phyloP scores from a whole-genome alignment of 2,797 vertebrate species.

The Amphiprion clarkii region DNA sequence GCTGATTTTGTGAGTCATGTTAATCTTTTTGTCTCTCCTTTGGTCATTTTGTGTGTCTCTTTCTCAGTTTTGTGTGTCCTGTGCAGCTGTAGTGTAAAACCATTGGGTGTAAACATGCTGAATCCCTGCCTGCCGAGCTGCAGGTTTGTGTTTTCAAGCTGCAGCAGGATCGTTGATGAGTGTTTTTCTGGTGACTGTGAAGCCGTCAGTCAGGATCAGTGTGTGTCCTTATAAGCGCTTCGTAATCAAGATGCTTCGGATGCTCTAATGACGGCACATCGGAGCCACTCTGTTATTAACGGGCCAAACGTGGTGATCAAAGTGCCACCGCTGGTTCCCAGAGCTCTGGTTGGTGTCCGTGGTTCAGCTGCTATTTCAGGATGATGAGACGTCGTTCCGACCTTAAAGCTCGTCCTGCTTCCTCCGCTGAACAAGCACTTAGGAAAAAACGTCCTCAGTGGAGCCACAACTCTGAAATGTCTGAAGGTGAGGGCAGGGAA shows the following conservation, averaged over 20 bases:
- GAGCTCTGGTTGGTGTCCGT: constrained; percentile 43
- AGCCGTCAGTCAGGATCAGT: constrained; percentile 21
- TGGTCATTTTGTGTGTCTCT: no score
- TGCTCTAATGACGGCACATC: constrained; percentile 65
- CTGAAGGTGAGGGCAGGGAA: no score
- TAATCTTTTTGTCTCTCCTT: no score
- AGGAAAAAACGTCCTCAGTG: no score
- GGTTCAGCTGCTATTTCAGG: constrained; percentile 64
- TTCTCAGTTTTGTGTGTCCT: no score
- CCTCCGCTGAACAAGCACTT: no score
- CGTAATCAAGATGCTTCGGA: constrained; percentile 62
- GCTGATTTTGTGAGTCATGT: no score
- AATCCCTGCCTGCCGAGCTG: background rate
- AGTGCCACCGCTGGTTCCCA: constrained; percentile 39
- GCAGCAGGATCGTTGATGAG: constrained; percentile 24
- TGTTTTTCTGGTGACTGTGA: constrained; percentile 46
- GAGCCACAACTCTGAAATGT: no score
- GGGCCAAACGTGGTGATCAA: constrained; percentile 61
- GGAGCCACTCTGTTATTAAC: constrained; percentile 59
- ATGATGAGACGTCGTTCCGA: constrained; percentile 36
- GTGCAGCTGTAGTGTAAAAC: no score
- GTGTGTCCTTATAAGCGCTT: constrained; percentile 36
- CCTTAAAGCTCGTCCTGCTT: no score
- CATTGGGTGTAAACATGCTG: background rate
- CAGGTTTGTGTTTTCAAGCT: background rate